Evolutionary conservation across 2,113 vertebrate genomes (phyloP), one percentile per base, ranked within the genome.

Genomic region (Perca flavescens): DNA sequence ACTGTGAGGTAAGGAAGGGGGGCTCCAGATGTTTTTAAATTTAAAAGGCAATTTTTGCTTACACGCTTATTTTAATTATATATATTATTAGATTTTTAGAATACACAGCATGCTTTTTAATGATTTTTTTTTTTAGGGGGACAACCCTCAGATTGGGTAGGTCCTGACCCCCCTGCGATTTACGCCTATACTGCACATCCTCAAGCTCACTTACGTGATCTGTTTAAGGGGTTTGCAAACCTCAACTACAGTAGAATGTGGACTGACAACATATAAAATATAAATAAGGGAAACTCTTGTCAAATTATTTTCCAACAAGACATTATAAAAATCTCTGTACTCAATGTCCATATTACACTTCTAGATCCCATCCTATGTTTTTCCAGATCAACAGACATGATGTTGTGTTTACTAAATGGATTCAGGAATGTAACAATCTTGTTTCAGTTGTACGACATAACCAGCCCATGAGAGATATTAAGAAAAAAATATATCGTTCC

Each of bases 251-350:
- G 52, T 19, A 75, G 40, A 60, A 56, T 43, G 21, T 52, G 46
- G 61, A 87, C 70, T 64, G 46, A 87, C 64, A 79, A 82, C 77
- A 88, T 65, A 77, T 66, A 80, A 85, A 86, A 71, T 89, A 90
- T 88, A 90, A 89, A 92, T 92, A 90, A 86, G 46, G 83, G 53
- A 1, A 74, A 72, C 2, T 70, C 58, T 36, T 36, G 13, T 50
- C 53, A 15, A 74, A 78, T 83, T 43, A 76, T 79, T 88, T 86
- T 14, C 71, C 68, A 85, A 77, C 7, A 81, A 61, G 14, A 78
- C 40, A 62, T 62, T 31, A 76, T 66, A 77, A 83, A 79, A 76
- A 72, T 65, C 31, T 61, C 43, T 62, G 43, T 25, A 43, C 68
- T 83, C 19, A 80, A 71, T 10, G 15, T 84, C 70, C 53, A 74